Evolutionary conservation across 2,888 invertebrate species (phyloP), one percentile per base, ranked within the genome.

Genomic region (Aplocera efformata): DNA sequence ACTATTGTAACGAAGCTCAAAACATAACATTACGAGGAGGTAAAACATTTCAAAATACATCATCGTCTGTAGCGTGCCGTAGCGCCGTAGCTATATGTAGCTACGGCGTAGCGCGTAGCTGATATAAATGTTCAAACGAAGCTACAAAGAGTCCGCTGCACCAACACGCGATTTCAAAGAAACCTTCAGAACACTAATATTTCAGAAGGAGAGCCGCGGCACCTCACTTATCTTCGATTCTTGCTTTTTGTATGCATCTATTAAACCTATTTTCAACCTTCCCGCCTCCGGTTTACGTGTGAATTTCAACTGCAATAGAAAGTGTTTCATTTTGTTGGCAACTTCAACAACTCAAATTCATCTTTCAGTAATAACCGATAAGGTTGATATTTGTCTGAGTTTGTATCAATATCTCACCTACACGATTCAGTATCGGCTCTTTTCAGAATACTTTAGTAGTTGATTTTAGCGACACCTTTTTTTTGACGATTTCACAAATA

Each of bases 391-490:
- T 73, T 7, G 50, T 23, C 43, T 50, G 52, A 9, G 43, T 45
- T 47, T 50, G 59, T 62, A 70, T 71, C 75, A 72, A 76, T 75
- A 78, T 78, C 78, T 62, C 77, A 77, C 76, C 78, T 76, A 71
- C 72, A 74, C 71, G 69, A 65, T 73, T 75, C 67, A 66, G 72
- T 75, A 77, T 80, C 75, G 76, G 77, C 69, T 77, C 74, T 79
- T 79, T 79, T 79, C 78, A 65, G n/a, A n/a, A n/a, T 75, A 74
- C 72, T 72, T 80, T 81, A 80, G 79, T n/a, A n/a, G n/a, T n/a
- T n/a, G n/a, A n/a, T n/a, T n/a, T n/a, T 37, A 53, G 50, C 36
- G 56, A 53, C 50, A 50, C 44, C 11, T 24, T 32, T 34, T 35
- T 35, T 34, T 23, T 29, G 4, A 5, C 1, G 7, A 7, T 22